These are phyloP conservation scores for Macaca nemestrina DNA, from an alignment of 2,113 vertebrate species.

Conservation along the genomic window DNA sequence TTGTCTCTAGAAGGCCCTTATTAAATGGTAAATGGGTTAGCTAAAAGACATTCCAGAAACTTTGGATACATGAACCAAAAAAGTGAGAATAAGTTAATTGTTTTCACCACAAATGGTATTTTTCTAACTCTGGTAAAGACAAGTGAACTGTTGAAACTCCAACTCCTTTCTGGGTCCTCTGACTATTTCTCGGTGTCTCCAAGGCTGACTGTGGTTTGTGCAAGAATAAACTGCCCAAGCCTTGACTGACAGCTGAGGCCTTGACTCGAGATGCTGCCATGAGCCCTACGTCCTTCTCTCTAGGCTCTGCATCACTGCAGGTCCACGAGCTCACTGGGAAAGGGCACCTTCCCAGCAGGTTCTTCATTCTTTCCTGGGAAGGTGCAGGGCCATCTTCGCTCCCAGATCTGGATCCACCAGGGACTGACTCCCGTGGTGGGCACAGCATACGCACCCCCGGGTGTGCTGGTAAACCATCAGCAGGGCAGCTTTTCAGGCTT, in stretches of 20 bases:
- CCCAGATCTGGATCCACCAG: background rate
- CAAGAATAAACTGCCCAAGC: background rate
- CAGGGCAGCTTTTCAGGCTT: background rate
- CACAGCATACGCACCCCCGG: background rate
- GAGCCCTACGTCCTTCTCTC: too few species aligned
- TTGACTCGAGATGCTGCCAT: accelerated
- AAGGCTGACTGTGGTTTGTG: background rate
- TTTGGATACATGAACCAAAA: background rate
- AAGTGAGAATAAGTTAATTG: background rate
- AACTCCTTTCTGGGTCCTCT: background rate
- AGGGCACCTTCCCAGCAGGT: background rate
- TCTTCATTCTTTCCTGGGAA: background rate
- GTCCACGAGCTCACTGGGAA: accelerated
- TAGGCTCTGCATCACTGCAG: too few species aligned
- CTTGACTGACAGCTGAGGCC: background rate
- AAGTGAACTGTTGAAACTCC: background rate
- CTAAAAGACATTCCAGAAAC: background rate
- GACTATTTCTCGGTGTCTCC: background rate
- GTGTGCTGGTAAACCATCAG: background rate
- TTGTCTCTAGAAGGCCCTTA: background rate
- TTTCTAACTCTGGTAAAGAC: background rate
- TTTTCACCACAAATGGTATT: background rate
- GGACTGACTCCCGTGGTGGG: background rate
- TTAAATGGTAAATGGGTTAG: background rate
- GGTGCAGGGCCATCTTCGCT: background rate